Evolutionary conservation across 2,888 invertebrate species (phyloP).

Genomic region (Lithophane leautieri): DNA sequence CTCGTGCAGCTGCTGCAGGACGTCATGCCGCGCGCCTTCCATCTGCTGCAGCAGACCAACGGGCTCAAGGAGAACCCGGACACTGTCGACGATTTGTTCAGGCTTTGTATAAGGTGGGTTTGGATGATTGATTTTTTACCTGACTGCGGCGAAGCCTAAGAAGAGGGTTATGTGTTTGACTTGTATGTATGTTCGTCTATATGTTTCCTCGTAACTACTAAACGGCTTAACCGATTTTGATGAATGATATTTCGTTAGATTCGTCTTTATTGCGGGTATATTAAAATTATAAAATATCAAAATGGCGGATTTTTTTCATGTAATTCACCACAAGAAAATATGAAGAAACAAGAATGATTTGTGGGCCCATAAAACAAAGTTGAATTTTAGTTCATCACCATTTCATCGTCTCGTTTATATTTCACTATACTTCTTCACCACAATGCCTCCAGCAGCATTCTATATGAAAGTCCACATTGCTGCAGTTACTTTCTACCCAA

Average conservation of each 20-base stretch:
- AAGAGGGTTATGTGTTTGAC: too few species aligned
- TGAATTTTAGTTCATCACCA: not conserved
- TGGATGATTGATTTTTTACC: too few species aligned
- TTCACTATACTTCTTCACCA: too few species aligned
- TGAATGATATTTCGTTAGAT: too few species aligned
- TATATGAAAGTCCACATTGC: not conserved
- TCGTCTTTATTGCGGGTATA: too few species aligned
- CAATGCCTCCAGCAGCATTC: not conserved
- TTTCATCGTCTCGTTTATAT: not conserved
- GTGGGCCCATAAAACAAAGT: not conserved
- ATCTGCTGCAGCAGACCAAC: constrained; percentile 93
- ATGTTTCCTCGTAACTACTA: too few species aligned
- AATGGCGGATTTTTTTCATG: too few species aligned
- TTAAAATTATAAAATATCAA: too few species aligned
- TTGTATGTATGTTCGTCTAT: too few species aligned
- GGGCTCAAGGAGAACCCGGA: constrained; percentile 98
- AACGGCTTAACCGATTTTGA: too few species aligned
- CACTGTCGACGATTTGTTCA: constrained; percentile 99
- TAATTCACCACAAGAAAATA: too few species aligned
- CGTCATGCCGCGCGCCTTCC: constrained; percentile 95
- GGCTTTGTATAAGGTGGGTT: constrained; percentile 92
- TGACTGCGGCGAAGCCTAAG: too few species aligned
- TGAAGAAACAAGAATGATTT: not conserved
- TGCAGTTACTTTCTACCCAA: not conserved
- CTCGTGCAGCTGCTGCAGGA: constrained; percentile 96